phyloP scores from a whole-genome alignment of 2,888 invertebrate genomes.

The Alcis repandata region DNA sequence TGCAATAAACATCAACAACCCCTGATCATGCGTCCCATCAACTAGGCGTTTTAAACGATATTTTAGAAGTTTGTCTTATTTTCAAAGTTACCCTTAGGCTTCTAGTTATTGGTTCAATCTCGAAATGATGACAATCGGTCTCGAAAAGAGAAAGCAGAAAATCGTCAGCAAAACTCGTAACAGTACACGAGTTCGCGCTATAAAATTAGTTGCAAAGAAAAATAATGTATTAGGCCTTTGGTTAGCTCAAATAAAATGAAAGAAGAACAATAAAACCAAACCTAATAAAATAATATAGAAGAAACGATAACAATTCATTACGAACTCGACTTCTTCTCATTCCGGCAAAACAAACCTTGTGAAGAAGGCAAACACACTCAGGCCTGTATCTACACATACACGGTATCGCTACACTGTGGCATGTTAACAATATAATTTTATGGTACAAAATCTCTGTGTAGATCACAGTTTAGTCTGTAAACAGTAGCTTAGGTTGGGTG shows the following conservation, averaged over 20 bases:
- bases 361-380: constrained; percentile 30
- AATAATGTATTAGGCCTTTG: constrained; percentile 3
- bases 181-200: neutral
- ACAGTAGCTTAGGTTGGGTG: constrained; percentile 13
- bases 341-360: constrained; percentile 22
- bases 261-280: constrained; percentile 14
- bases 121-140: too few relatives aligned
- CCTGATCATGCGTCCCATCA: too few relatives aligned
- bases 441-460: constrained; percentile 39
- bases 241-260: constrained; percentile 6
- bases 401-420: constrained; percentile 39
- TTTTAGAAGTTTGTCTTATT: too few relatives aligned
- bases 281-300: constrained; percentile 18
- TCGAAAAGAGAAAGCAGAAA: too few relatives aligned
- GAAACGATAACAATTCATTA: constrained; percentile 23
- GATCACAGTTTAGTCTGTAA: constrained; percentile 10
- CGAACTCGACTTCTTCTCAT: constrained; percentile 23
- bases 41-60: too few relatives aligned
- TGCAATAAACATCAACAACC: too few relatives aligned
- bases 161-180: too few relatives aligned
- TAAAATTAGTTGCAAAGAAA: constrained; percentile 4
- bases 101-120: too few relatives aligned
- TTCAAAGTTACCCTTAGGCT: too few relatives aligned
- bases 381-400: constrained; percentile 21
- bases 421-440: constrained; percentile 50